phyloP scores from a whole-genome alignment of 2,888 invertebrate genomes.

The Zhengitettix transpicula region DNA sequence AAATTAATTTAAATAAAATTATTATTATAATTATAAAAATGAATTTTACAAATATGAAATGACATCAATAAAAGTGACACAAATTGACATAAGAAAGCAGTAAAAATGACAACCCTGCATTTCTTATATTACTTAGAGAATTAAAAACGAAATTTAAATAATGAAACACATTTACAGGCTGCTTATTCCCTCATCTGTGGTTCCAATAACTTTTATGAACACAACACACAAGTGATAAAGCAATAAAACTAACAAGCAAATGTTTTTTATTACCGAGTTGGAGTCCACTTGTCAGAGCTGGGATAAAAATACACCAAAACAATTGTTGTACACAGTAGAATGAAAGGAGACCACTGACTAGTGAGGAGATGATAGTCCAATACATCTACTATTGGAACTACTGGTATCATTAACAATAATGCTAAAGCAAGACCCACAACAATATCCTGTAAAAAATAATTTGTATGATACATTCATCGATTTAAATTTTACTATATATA shows the following conservation, averaged over 20 bases:
- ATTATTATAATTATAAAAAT: neutral
- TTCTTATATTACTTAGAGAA: too few relatives aligned
- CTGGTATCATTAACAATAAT: conserved; percentile 44
- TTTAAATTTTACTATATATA: too few relatives aligned
- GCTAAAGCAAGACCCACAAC: conserved; percentile 60
- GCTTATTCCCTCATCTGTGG: too few relatives aligned
- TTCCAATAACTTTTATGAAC: too few relatives aligned
- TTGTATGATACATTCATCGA: too few relatives aligned
- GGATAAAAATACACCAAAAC: conserved; percentile 64
- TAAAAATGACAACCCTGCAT: too few relatives aligned
- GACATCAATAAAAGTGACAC: neutral
- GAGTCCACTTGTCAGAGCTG: conserved; percentile 71
- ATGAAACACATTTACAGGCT: too few relatives aligned
- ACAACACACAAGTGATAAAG: too few relatives aligned
- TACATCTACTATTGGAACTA: conserved; percentile 57
- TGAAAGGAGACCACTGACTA: conserved; percentile 41
- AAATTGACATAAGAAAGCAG: neutral
- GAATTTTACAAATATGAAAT: too few relatives aligned
- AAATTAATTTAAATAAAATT: neutral
- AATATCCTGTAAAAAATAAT: conserved; percentile 48
- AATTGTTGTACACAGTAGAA: conserved; percentile 37
- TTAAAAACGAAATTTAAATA: too few relatives aligned
- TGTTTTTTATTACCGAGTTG: conserved; percentile 47
- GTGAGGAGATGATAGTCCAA: conserved; percentile 58
- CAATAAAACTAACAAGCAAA: too few relatives aligned